Base-by-base conservation (phyloP, 2,888 invertebrate species). In the Leptinotarsa juncta region DNA sequence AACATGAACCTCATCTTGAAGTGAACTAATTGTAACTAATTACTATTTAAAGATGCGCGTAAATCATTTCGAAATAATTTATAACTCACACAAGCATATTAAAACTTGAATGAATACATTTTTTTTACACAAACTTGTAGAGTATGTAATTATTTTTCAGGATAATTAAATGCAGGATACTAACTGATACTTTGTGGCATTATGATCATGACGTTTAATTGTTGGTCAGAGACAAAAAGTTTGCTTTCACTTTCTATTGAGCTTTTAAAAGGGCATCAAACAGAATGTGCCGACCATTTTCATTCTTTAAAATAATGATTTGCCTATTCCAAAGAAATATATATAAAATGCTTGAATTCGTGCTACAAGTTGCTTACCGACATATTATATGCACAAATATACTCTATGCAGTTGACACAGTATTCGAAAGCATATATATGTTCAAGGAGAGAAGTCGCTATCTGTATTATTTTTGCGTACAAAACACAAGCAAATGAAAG, bases 21-120 rank as follows among this genome's bases (percentile, higher is more conserved):
- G 72, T 68, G 60, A 67, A 75, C 75, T 78, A 78, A 78, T 78
- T 76, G 73, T 70, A 69, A 76, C 68, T 75, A 78, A 77, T 78
- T 78, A 74, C 71, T 72, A 73, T 75, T 71, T 73, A 75, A 75
- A 75, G 72, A 72, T 71, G 71, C 65, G n/a, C 65, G 77, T 73
- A 73, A 77, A 72, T 75, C 76, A 77, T 78, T 67, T 66, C 48
- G 20, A 14, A 50, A 20, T 78, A 72, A 78, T 78, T 78, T 78
- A 78, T 78, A 62, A 66, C 69, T 50, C 16, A 55, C 42, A 73
- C 67, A 70, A 70, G 77, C 71, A 72, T 55, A 73, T 73, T 77
- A 75, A 71, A 60, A 70, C 67, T 67, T 67, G 69, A 73, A 77
- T 73, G 67, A 71, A 57, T 32, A 26, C 49, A 60, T 10, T 48